These are phyloP conservation scores for Pemphigus obesinymphae DNA, from an alignment of 1,140 invertebrate genomes.

Conservation along the genomic window DNA sequence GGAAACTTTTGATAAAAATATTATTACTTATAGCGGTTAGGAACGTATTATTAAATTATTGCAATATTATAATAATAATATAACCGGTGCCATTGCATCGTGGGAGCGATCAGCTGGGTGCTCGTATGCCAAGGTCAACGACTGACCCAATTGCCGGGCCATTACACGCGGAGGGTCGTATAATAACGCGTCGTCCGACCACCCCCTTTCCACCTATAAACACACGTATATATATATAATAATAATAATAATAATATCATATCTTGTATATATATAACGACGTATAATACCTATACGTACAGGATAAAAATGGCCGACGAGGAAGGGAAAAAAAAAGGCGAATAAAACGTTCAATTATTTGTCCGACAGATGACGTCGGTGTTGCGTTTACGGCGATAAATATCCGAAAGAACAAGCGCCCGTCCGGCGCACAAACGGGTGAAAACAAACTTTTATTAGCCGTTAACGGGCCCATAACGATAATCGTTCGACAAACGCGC, in stretches of 20 bases:
- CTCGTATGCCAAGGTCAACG: conserved; percentile 19
- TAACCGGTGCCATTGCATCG: not conserved
- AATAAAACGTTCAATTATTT: not conserved
- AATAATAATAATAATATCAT: too few species aligned
- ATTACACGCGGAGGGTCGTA: conserved; percentile 27
- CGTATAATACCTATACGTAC: too few species aligned
- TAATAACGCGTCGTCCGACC: conserved; percentile 6
- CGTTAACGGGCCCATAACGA: conserved; percentile 1
- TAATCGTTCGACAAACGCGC: conserved; percentile 31
- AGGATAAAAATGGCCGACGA: conserved; percentile 16
- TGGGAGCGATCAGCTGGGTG: not conserved
- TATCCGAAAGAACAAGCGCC: not conserved
- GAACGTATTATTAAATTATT: too few species aligned
- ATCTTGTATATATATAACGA: not conserved
- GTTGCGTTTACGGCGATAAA: not conserved
- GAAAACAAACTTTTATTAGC: conserved; percentile 31
- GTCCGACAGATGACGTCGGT: conserved; percentile 10
- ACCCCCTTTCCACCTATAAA: not conserved
- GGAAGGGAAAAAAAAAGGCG: not conserved
- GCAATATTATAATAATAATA: not conserved
- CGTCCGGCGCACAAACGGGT: not conserved
- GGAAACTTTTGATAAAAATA: too few species aligned
- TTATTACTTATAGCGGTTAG: too few species aligned
- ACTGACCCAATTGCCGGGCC: conserved; percentile 18
- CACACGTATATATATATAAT: not conserved